Percentiles rank a stretch among this genome's conserved stretches.
Evolutionary conservation across 2,797 vertebrate genomes (phyloP).

Genomic region (Myotis myotis): DNA sequence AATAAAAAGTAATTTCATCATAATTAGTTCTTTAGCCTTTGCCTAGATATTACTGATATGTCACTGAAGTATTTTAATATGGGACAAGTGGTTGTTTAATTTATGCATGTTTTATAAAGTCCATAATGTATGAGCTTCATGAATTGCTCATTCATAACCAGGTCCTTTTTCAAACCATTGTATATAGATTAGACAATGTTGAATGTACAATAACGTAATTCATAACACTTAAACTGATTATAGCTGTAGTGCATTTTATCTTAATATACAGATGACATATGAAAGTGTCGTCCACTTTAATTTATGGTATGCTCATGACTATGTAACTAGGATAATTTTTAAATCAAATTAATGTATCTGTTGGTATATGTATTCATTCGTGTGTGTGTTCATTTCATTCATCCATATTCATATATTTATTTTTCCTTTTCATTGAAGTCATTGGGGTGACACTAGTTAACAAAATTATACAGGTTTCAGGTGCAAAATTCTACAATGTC

Average conservation of each 20-base stretch:
- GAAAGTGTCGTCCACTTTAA: neutral
- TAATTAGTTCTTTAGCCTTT: conserved; percentile 69
- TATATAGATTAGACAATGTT: neutral
- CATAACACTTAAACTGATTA: neutral
- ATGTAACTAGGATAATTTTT: neutral
- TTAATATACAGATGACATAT: neutral
- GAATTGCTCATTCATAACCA: conserved; percentile 63
- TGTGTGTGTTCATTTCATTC: neutral
- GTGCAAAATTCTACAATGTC: neutral
- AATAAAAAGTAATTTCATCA: conserved; percentile 58
- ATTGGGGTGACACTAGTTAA: neutral
- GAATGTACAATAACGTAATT: neutral
- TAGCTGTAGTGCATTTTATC: neutral
- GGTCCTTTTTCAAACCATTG: neutral
- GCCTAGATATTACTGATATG: conserved; percentile 32
- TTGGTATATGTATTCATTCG: neutral
- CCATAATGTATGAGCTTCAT: conserved; percentile 26
- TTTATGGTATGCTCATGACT: neutral
- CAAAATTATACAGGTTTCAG: neutral
- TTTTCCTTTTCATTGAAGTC: neutral
- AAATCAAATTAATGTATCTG: neutral
- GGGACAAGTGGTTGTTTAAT: conserved; percentile 69
- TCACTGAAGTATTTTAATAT: conserved; percentile 67
- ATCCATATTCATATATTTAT: neutral
- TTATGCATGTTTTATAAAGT: conserved; percentile 60